Evolutionary conservation across 1,140 invertebrate genomes (phyloP), one percentile per base, ranked within the genome.

Genomic region (Oreohelix idahoensis): DNA sequence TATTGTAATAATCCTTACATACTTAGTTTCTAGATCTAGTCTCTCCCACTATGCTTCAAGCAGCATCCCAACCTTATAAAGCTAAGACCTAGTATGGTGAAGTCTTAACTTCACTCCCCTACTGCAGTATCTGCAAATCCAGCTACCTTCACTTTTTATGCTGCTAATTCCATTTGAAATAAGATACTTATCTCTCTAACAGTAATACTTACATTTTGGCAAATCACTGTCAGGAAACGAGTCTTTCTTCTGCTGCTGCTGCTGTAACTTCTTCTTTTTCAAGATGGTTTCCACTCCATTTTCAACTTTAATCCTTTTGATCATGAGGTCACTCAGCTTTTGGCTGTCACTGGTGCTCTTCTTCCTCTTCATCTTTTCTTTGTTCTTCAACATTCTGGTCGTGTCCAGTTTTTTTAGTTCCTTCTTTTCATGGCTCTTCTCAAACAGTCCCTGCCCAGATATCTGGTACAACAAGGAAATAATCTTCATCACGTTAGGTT

Each of bases 321-420:
- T 58, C 53, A 75, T 39, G 8, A 63, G 26, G 38, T 82, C 80
- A 73, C 80, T 63, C 26, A 74, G 42, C 32, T 29, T 82, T 2
- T 58, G 53, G 73, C 42, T 51, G 15, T 75, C 81, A 32, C 51
- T 70, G 2, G 26, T 32, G 13, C 51, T 39, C 79, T 86, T 88
- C 84, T 88, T 88, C 17, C 85, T 85, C 78, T 88, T 88, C 20
- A 87, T 80, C 66, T 82, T 86, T 83, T 76, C 86, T 83, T 84
- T 86, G 8, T 70, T 86, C 83, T 89, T 89, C 83, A 89, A 83
- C 80, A 84, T 84, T 69, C 81, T 83, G 73, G 90, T 87, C 86
- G 90, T 86, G 77, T 89, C 87, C 71, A 89, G 89, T 45, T 87
- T 85, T 75, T 89, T 88, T n/a, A 87, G 29, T 69, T 85, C 84